phyloP scores from a whole-genome alignment of 1,140 invertebrate genomes.

The Drepana arcuata region DNA sequence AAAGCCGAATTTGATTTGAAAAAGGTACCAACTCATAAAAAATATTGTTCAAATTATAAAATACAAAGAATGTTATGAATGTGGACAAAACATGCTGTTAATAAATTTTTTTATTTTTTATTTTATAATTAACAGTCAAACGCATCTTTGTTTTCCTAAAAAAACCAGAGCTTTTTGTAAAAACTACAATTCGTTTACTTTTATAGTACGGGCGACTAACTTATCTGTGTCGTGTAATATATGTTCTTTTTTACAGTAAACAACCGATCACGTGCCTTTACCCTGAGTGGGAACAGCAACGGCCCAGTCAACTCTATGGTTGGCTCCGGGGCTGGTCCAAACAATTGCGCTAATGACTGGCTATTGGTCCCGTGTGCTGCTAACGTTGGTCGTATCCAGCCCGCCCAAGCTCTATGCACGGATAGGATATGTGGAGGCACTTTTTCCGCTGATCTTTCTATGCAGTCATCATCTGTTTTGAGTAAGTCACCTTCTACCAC shows the following conservation, averaged over 20 bases:
- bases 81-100: no score
- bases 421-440: conserved; percentile 83
- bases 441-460: conserved; percentile 76
- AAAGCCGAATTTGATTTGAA: no score
- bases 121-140: no score
- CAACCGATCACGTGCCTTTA: conserved; percentile 78
- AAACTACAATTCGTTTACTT: no score
- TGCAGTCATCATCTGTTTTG: conserved; percentile 74
- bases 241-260: conserved; percentile 59
- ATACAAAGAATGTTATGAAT: no score
- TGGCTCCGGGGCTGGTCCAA: conserved; percentile 73
- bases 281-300: conserved; percentile 81
- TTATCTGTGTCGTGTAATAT: not conserved
- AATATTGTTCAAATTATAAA: no score
- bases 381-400: conserved; percentile 75
- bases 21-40: no score
- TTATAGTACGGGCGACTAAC: no score
- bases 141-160: no score
- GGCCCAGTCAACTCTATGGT: conserved; percentile 77
- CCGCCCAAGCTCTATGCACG: conserved; percentile 73
- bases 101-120: no score
- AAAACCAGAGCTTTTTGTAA: no score
- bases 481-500: no score
- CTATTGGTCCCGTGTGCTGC: conserved; percentile 82
- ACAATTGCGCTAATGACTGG: conserved; percentile 82